Conservation (phyloP, 2,797 vertebrate genomes). For the Poecilia wingei region DNA sequence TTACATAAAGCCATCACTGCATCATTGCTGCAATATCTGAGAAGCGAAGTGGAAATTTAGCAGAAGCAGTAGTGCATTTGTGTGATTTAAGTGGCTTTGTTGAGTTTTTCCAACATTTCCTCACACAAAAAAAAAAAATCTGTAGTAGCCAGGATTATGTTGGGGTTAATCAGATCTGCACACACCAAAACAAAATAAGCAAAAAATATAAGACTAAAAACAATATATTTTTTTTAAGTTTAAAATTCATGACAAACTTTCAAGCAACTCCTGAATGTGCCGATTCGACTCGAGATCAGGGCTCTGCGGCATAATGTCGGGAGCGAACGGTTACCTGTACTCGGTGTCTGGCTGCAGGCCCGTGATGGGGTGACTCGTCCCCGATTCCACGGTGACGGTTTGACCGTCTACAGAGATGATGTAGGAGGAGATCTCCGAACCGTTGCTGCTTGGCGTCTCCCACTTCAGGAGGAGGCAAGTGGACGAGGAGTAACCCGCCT, state of each 20-base stretch:
- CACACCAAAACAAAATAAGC: background rate
- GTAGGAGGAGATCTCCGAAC: conserved; percentile 91
- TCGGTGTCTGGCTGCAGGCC: conserved; percentile 93
- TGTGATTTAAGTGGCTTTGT: background rate
- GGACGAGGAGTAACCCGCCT: conserved; percentile 80
- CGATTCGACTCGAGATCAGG: background rate
- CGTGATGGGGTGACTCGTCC: conserved; percentile 83
- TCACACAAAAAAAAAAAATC: background rate
- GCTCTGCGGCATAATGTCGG: background rate
- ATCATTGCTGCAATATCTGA: background rate
- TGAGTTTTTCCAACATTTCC: background rate
- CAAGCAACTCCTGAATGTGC: background rate
- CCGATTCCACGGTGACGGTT: conserved; percentile 82
- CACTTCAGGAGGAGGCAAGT: conserved; percentile 93
- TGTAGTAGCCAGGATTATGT: background rate
- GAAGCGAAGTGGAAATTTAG: background rate
- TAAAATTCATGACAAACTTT: background rate
- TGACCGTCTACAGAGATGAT: conserved; percentile 86
- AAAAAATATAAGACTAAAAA: background rate
- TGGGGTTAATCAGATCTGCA: background rate
- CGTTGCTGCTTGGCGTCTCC: conserved; percentile 94
- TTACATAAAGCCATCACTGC: background rate
- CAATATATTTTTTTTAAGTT: background rate
- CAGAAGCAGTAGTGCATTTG: background rate
- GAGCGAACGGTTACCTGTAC: conserved; percentile 85